A percentile compares a stretch with the other conserved stretches of the same genome.
Evolutionary conservation across 2,888 invertebrate species (phyloP).

Genomic region (Strigamia crassipes): DNA sequence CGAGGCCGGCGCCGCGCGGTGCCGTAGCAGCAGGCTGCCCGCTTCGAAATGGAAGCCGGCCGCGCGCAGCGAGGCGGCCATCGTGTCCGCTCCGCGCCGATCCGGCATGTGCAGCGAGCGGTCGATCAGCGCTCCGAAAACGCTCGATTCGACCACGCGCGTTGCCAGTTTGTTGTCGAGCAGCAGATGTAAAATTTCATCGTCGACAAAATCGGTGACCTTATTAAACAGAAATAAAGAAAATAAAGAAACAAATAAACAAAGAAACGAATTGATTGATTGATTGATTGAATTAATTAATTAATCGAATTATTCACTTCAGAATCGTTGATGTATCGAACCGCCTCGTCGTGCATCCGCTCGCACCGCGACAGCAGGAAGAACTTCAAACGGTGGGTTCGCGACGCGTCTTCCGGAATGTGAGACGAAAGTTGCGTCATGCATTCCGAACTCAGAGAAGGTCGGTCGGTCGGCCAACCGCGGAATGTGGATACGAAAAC

Average conservation of each 20-base stretch:
- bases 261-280: neutral
- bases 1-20: neutral
- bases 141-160: neutral
- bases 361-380: neutral
- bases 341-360: neutral
- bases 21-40: conserved; percentile 43
- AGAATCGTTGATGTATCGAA: neutral
- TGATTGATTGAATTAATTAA: neutral
- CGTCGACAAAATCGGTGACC: neutral
- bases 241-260: neutral
- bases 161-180: conserved; percentile 11
- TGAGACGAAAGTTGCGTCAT: neutral
- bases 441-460: neutral
- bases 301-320: neutral
- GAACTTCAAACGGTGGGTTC: neutral
- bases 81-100: neutral
- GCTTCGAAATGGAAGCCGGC: conserved; percentile 48
- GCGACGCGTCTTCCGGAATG: neutral
- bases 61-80: neutral
- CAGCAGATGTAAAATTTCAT: conserved; percentile 45
- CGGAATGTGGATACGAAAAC: neutral
- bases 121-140: conserved; percentile 41
- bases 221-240: neutral
- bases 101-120: conserved; percentile 2
- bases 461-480: neutral